Percentiles rank a stretch among this genome's conserved stretches.
Evolutionary conservation across 2,797 vertebrate species (phyloP).

Genomic region (Diceros bicornis): DNA sequence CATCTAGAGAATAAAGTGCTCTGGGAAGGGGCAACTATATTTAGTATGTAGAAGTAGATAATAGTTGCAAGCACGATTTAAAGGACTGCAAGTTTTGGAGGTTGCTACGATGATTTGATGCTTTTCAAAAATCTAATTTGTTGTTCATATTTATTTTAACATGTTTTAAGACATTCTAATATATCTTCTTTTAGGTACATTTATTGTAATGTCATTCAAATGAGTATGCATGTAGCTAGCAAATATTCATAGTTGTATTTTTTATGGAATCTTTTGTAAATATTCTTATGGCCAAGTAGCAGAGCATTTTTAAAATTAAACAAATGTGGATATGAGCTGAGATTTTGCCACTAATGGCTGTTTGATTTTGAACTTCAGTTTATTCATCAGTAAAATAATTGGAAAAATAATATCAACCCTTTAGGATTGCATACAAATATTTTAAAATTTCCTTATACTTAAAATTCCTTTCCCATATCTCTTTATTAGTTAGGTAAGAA

Average conservation of each 20-base stretch:
- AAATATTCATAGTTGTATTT: slow-evolving; percentile 5
- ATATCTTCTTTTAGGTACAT: neutral
- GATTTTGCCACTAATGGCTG: neutral
- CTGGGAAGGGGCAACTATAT: neutral
- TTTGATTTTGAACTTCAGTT: neutral
- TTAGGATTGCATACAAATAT: neutral
- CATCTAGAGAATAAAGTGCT: neutral
- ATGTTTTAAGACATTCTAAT: neutral
- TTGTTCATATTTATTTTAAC: neutral
- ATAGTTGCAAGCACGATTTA: neutral
- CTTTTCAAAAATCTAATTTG: neutral
- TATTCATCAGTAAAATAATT: neutral
- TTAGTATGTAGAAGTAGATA: neutral
- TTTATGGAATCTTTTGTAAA: neutral
- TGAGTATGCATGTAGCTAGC: neutral
- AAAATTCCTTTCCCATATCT: neutral
- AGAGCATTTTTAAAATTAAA: slow-evolving; percentile 10
- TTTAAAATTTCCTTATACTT: neutral
- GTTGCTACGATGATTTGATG: neutral
- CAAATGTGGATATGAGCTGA: neutral
- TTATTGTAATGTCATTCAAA: slow-evolving; percentile 18
- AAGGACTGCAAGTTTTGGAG: neutral
- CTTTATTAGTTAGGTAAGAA: neutral
- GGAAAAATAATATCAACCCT: neutral
- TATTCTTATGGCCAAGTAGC: neutral